Evolutionary conservation across 2,113 vertebrate species (phyloP), one percentile per base, ranked within the genome.

Genomic region (Podilymbus podiceps): DNA sequence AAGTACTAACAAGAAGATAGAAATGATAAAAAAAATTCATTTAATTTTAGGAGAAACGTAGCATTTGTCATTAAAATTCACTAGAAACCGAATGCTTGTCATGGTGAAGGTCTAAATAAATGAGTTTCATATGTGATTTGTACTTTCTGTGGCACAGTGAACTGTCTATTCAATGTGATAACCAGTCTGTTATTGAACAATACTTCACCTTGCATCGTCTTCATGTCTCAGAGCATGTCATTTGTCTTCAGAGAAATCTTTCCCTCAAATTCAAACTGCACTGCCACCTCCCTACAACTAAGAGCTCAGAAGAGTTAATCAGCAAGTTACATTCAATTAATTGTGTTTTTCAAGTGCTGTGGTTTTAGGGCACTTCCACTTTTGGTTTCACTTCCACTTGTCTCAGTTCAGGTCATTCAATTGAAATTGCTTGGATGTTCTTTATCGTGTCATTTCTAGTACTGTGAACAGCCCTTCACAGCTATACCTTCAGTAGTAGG

Each of bases 331-430:
- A 62, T 50, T 60, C 19, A 83, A 38, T 60, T 66, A 77, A 44
- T 28, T 66, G 27, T n/a, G 22, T 1, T 52, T 86, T 76, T 73
- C 25, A 64, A n/a, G 12, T 18, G 4, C 28, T 63, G 13, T 3
- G 2, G 0, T 53, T 84, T 74, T 5, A 17, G 11, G 7, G 6
- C 56, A 47, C n/a, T n/a, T n/a, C n/a, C n/a, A n/a, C n/a, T n/a
- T n/a, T n/a, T n/a, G n/a, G 52, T 73, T 91, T 81, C 33, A n/a
- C 8, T 80, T 91, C 53, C 40, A 9, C 3, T 35, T 35, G 10
- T 72, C 44, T 73, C 35, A 44, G 40, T 20, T 33, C 17, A 56
- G 10, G 13, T 76, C 12, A 52, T 66, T 77, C 1, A 5, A 44
- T 2, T 16, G 49, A 76, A 79, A 64, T 49, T 87, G 12, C 27